Base-by-base conservation (phyloP, 2,113 vertebrate species). In the Neogale vison region DNA sequence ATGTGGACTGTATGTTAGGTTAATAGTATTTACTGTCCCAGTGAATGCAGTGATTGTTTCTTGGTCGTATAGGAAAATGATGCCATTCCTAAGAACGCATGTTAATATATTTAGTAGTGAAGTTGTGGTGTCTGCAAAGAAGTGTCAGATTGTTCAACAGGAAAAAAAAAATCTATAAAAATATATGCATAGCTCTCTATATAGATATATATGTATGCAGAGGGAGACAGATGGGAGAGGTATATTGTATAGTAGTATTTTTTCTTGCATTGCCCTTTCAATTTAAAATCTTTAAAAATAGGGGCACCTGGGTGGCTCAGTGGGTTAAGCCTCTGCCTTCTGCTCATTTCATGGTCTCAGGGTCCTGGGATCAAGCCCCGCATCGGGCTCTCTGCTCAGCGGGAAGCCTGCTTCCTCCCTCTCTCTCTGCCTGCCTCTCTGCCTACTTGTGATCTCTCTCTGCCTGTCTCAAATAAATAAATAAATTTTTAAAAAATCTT, bases 201-300 rank as follows among this genome's bases (percentile, higher is more conserved):
- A 50, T 63, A 93, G 69, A 52, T 20, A 13, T 39, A 7, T 47
- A 1, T 59, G 36, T 55, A 29, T 90, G 55, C 31, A 65, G 59
- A 55, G 14, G 21, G 63, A n/a, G 36, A 81, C 17, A 52, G 47
- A 50, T 52, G 29, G 50, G n/a, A 81, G 82, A 93, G 23, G 23
- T 79, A 63, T 94, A 18, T 82, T 61, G 14, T 85, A 69, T 80
- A 6, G 81, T 89, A 65, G 14, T 92, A 18, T 69, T 88, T 23
- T 65, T 86, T 83, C 34, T 92, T 74, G 6, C 2, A 84, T n/a
- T 93, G 59, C 88, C 31, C 34, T 80, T 17, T 76, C 26, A 61
- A 12, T 96, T 93, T 93, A 83, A 97, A 83, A 83, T 93, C 79
- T 29, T 87, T 83, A 36, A 55, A 39, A 89, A 87, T 83, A 85